Conservation (phyloP, 2,888 invertebrate genomes). For the Caenorhabditis drosophilae region DNA sequence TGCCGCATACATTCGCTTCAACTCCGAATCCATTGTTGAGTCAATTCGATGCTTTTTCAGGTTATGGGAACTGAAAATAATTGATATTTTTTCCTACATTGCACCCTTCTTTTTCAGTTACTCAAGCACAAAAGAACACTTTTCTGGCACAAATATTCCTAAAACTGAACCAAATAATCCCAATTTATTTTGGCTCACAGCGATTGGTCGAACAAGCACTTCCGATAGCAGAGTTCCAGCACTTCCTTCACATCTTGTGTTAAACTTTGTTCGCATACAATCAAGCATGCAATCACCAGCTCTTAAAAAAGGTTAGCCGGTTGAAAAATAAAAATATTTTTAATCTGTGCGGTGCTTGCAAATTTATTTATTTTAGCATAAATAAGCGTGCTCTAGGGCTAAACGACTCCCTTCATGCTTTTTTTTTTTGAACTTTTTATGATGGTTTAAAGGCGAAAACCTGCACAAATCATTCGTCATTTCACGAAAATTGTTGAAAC, state of each 20-base stretch:
- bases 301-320: conserved; percentile 14
- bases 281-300: conserved; percentile 52
- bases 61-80: conserved; percentile 31
- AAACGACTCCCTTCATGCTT: conserved; percentile 1
- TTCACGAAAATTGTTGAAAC: conserved; percentile 14
- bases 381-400: too few relatives aligned
- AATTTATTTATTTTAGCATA: too few relatives aligned
- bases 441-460: too few relatives aligned
- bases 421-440: conserved; percentile 10
- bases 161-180: conserved; percentile 37
- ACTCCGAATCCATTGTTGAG: conserved; percentile 40
- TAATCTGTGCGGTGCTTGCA: neutral
- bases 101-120: conserved; percentile 2
- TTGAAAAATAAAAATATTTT: neutral
- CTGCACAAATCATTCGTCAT: conserved; percentile 36
- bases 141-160: conserved; percentile 45
- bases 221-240: conserved; percentile 55
- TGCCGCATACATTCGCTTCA: conserved; percentile 46
- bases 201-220: conserved; percentile 51
- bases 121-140: conserved; percentile 43
- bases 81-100: neutral
- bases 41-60: conserved; percentile 46
- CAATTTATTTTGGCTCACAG: conserved; percentile 39
- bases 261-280: conserved; percentile 53
- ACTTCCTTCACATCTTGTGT: conserved; percentile 54